phyloP scores from a whole-genome alignment of 2,888 invertebrate species.

The Siphonodentalium dalli region DNA sequence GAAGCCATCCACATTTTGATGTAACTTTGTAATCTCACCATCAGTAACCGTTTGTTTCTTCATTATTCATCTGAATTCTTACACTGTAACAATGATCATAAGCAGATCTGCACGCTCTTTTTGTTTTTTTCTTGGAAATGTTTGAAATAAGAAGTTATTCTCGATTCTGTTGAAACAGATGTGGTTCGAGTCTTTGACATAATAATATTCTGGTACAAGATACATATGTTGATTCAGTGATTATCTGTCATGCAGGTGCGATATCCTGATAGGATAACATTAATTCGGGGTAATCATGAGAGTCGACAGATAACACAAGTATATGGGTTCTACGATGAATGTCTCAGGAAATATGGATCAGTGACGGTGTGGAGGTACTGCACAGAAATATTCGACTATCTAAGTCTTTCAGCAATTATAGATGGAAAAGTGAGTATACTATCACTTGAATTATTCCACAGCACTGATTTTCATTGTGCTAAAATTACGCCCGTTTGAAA shows the following conservation, averaged over 20 bases:
- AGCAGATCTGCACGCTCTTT: too few relatives aligned
- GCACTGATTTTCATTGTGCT: too few relatives aligned
- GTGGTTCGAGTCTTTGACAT: not conserved
- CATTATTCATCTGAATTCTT: too few relatives aligned
- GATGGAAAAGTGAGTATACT: constrained; percentile 78
- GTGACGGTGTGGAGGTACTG: constrained; percentile 99
- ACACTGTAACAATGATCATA: too few relatives aligned
- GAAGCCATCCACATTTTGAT: too few relatives aligned
- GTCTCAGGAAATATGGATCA: constrained; percentile 96
- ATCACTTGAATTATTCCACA: too few relatives aligned
- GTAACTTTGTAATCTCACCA: too few relatives aligned
- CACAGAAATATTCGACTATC: constrained; percentile 98
- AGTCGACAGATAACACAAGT: constrained; percentile 99
- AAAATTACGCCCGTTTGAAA: too few relatives aligned
- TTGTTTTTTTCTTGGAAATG: too few relatives aligned
- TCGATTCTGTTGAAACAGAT: too few relatives aligned
- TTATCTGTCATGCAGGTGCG: constrained; percentile 74
- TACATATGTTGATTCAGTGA: not conserved
- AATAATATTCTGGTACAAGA: not conserved
- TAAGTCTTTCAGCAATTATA: constrained; percentile 94
- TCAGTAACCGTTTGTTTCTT: too few relatives aligned
- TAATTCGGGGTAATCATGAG: constrained; percentile 98
- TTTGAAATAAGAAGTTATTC: too few relatives aligned
- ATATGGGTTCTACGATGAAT: constrained; percentile 99
- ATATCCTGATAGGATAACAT: constrained; percentile 97